Conservation (phyloP, 2,797 vertebrate genomes). For the Coregonus sp. region DNA sequence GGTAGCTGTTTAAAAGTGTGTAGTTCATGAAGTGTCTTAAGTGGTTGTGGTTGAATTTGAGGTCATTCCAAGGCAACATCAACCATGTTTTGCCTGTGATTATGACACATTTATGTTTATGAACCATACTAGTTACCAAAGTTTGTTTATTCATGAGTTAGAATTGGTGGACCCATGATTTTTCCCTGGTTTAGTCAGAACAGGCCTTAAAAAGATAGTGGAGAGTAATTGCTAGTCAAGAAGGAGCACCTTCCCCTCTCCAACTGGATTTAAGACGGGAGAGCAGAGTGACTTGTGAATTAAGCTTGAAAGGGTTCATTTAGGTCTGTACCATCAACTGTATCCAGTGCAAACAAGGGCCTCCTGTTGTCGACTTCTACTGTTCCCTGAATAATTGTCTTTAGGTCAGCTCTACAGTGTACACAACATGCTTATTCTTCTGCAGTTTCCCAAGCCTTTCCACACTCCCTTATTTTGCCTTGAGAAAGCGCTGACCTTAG, state of each 20-base stretch:
- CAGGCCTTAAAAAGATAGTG: background rate
- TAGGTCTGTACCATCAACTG: conserved; percentile 39
- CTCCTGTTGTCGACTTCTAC: conserved; percentile 61
- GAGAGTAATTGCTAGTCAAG: conserved; percentile 6
- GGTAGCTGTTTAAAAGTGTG: background rate
- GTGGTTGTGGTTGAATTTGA: background rate
- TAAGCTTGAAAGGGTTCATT: conserved; percentile 56
- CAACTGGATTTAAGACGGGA: conserved; percentile 44
- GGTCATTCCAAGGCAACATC: background rate
- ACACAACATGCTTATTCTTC: conserved; percentile 69
- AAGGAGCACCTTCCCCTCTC: conserved; percentile 25
- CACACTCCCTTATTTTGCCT: conserved; percentile 72
- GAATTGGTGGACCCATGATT: background rate
- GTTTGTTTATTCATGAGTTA: background rate
- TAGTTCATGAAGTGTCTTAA: background rate
- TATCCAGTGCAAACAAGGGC: conserved; percentile 44
- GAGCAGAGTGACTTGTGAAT: conserved; percentile 52
- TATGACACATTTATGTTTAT: background rate
- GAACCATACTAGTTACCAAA: background rate
- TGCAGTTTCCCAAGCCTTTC: conserved; percentile 71
- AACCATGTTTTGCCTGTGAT: background rate
- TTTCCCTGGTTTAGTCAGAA: background rate
- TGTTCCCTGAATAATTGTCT: conserved; percentile 59
- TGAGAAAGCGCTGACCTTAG: conserved; percentile 81
- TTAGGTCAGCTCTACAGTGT: conserved; percentile 51